Evolutionary conservation across 2,797 vertebrate species (phyloP), one percentile per base, ranked within the genome.

Genomic region (Malurus splendens): DNA sequence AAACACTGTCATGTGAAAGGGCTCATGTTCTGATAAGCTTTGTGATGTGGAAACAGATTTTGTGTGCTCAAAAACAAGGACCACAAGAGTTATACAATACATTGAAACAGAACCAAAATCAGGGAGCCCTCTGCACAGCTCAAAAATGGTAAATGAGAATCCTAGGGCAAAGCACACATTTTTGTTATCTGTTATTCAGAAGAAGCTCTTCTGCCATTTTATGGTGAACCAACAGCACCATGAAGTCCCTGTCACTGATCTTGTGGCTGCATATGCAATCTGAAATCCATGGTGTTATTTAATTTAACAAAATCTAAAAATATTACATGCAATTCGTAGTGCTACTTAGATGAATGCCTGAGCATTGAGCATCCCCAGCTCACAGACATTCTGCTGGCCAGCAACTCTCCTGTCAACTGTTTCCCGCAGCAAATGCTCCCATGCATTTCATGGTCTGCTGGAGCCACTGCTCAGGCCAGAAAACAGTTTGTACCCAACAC

Each of bases 241-340:
- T 7, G 18, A 86, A 66, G 42, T 80, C 51, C 30, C 50, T 72
- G 39, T 47, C 42, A 19, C 73, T 59, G 22, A 42, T 42, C 33
- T 70, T 16, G 59, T 6, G 6, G 5, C 24, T 90, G 62, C 62
- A 72, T 12, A 44, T 1, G 13, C 28, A 72, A 7, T 11, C 45
- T 72, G 18, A 92, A 91, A 87, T 54, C 45, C 41, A 70, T 17
- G 14, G 6, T 7, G 74, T 66, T 81, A 16, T 54, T 80, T 52
- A 4, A 39, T 41, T 30, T 59, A 66, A 56, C 39, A 62, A 55
- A 82, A 45, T 0, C 14, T 57, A 28, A 61, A 67, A 73, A 27
- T 3, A 2, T 7, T 28, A 17, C 0, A 0, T 28, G n/a, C 24
- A 45, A 70, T 78, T 81, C 62, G 10, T 2, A 66, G 36, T 12